These are phyloP conservation scores for Falco concolor DNA, from an alignment of 2,797 vertebrate species.

Conservation along the genomic window DNA sequence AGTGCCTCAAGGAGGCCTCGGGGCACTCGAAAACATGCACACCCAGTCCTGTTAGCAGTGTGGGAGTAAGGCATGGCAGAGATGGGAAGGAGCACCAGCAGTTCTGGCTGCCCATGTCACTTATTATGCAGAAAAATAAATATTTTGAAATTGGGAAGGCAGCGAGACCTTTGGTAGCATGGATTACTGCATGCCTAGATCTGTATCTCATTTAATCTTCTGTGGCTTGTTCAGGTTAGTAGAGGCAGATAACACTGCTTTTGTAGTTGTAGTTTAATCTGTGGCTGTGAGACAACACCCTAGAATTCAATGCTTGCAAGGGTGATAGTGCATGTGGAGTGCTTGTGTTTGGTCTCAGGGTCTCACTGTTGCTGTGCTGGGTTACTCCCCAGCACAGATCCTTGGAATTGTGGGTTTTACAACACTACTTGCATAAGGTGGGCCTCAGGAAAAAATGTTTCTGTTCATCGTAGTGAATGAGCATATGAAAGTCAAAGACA, in stretches of 20 bases:
- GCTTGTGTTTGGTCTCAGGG: background rate
- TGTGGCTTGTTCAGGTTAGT: background rate
- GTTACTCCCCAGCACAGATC: background rate
- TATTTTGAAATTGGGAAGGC: background rate
- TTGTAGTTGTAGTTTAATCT: background rate
- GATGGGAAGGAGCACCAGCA: background rate
- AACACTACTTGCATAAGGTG: background rate
- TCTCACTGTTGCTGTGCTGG: background rate
- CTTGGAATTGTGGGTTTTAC: background rate
- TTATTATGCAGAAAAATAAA: background rate
- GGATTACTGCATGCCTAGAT: background rate
- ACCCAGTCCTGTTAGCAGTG: background rate
- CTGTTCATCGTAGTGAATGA: background rate
- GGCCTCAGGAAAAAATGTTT: background rate
- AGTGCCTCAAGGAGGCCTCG: background rate
- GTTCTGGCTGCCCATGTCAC: background rate
- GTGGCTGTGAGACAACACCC: background rate
- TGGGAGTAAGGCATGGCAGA: accelerated
- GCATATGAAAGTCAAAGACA: background rate
- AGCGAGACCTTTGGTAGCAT: background rate
- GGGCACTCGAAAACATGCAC: background rate
- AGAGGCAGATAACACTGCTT: background rate
- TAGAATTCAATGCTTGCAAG: background rate
- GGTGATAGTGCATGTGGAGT: background rate
- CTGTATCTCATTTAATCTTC: background rate